Conservation (phyloP, 2,113 vertebrate genomes). For the Macquaria ambigua region DNA sequence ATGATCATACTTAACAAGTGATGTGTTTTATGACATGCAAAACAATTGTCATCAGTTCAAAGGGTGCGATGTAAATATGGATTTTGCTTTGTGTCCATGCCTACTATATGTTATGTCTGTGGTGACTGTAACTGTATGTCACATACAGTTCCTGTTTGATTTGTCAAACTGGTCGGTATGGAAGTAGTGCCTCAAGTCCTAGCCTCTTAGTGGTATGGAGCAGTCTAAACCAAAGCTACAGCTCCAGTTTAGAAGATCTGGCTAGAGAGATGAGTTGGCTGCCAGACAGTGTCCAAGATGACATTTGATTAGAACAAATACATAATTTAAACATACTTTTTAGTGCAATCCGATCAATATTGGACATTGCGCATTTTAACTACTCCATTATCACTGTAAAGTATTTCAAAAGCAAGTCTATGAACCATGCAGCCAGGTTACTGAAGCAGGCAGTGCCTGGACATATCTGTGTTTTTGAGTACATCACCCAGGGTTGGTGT, state of each 20-base stretch:
- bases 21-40: conserved; percentile 30
- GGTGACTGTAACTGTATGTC: background rate
- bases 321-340: background rate
- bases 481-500: conserved; percentile 2
- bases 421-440: conserved; percentile 11
- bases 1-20: background rate
- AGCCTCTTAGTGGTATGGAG: conserved; percentile 21
- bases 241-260: conserved; percentile 1
- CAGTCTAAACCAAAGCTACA: conserved; percentile 7
- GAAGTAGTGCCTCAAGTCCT: background rate
- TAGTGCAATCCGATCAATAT: background rate
- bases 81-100: conserved; percentile 11
- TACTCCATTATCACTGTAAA: conserved; percentile 12
- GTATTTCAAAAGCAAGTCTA: background rate
- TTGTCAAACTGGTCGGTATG: conserved; percentile 17
- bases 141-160: conserved; percentile 39
- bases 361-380: background rate
- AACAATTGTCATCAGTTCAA: conserved; percentile 5
- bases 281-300: background rate
- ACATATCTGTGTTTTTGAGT: conserved; percentile 9
- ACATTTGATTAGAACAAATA: background rate
- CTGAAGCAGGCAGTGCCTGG: conserved; percentile 10
- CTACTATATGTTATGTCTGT: background rate
- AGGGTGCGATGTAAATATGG: conserved; percentile 24
- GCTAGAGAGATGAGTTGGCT: background rate